Evolutionary conservation across 1,140 invertebrate species (phyloP).

Genomic region (Drosophila parabipectinata): DNA sequence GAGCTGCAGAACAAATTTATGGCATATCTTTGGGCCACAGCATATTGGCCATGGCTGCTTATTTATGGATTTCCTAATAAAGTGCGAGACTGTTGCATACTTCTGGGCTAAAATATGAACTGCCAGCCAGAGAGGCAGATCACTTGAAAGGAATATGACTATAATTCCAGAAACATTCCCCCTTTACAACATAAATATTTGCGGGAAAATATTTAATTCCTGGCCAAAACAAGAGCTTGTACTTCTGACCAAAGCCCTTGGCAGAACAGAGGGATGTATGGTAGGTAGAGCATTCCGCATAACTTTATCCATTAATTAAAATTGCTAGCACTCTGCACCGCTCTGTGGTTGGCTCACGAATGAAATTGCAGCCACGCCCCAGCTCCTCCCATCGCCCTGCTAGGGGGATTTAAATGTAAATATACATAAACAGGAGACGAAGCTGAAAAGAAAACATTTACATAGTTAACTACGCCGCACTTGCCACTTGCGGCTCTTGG

Average conservation of each 20-base stretch:
- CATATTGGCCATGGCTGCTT: constrained; percentile 57
- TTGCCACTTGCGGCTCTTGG: constrained; percentile 55
- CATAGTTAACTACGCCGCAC: constrained; percentile 70
- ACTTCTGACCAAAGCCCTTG: constrained; percentile 4
- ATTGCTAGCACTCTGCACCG: constrained; percentile 62
- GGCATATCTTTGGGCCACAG: constrained; percentile 57
- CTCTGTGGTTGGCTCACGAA: constrained; percentile 62
- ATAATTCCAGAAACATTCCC: constrained; percentile 12
- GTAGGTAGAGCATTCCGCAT: constrained; percentile 50
- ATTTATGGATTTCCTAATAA: constrained; percentile 69
- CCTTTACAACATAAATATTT: constrained; percentile 52
- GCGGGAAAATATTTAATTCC: constrained; percentile 41
- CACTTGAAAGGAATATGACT: constrained; percentile 4
- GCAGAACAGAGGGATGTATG: constrained; percentile 23
- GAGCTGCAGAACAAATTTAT: constrained; percentile 53
- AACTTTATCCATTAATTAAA: constrained; percentile 83
- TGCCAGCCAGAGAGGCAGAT: neutral
- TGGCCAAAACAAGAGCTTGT: neutral
- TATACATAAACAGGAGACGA: constrained; percentile 72
- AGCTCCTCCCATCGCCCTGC: constrained; percentile 19
- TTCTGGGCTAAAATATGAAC: constrained; percentile 14
- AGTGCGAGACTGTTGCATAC: constrained; percentile 38
- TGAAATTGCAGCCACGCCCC: constrained; percentile 40
- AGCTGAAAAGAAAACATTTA: constrained; percentile 67
- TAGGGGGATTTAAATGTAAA: constrained; percentile 69